phyloP scores from a whole-genome alignment of 2,113 vertebrate species.

The Diadophis punctatus region DNA sequence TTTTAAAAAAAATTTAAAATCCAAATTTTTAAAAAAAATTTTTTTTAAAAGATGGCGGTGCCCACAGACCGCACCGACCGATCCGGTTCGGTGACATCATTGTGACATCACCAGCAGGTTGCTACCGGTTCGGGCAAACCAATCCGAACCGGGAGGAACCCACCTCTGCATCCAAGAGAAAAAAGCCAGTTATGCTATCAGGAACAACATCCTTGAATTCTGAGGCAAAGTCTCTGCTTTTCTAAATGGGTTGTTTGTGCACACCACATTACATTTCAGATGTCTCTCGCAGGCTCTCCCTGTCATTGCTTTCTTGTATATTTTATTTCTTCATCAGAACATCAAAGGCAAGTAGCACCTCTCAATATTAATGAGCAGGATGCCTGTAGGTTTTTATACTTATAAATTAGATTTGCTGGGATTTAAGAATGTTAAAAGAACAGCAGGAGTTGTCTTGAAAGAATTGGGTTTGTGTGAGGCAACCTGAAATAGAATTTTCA shows the following conservation, averaged over 20 bases:
- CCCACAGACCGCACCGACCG: no score
- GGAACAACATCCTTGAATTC: background rate
- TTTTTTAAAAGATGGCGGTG: no score
- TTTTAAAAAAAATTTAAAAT: no score
- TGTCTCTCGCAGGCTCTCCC: background rate
- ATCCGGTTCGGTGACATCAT: no score
- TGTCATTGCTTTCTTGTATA: slow-evolving; percentile 10
- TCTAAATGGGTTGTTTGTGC: slow-evolving; percentile 15
- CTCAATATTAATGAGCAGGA: slow-evolving; percentile 23
- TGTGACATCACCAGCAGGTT: no score
- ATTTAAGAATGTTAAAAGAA: slow-evolving; percentile 31
- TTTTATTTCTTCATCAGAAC: slow-evolving; percentile 23
- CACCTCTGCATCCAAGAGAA: background rate
- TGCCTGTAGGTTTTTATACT: slow-evolving; percentile 31
- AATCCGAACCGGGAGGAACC: no score
- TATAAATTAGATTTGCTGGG: slow-evolving; percentile 37
- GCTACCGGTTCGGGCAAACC: no score
- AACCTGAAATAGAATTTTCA: slow-evolving; percentile 5
- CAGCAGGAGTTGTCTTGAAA: background rate
- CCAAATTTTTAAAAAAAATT: no score
- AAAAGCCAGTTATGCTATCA: slow-evolving; percentile 8
- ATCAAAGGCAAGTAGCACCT: slow-evolving; percentile 43
- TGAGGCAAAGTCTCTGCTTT: slow-evolving; percentile 16
- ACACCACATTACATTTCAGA: slow-evolving; percentile 30
- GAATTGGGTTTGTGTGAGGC: background rate